A percentile compares a stretch with the other conserved stretches of the same genome.
Evolutionary conservation across 2,888 invertebrate genomes (phyloP).

Genomic region (Theretra japonica): DNA sequence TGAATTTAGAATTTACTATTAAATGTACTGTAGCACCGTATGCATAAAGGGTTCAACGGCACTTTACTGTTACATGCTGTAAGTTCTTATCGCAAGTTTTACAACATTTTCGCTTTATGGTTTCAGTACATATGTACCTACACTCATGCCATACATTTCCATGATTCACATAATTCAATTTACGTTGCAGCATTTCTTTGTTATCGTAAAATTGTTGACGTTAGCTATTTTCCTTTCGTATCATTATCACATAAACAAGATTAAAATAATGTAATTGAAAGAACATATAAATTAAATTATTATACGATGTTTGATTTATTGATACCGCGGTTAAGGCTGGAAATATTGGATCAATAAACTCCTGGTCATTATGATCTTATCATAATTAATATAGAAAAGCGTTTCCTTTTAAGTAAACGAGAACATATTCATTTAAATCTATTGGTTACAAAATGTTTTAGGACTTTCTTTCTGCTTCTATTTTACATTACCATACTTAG

Average conservation of each 20-base stretch:
- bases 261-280: too few relatives aligned
- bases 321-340: too few relatives aligned
- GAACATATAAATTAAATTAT: too few relatives aligned
- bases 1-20: too few relatives aligned
- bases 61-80: background rate
- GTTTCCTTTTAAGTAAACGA: background rate
- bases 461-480: background rate
- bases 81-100: background rate
- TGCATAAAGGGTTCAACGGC: too few relatives aligned
- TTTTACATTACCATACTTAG: background rate
- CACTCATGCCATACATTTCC: background rate
- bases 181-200: background rate
- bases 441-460: background rate
- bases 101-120: background rate
- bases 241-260: too few relatives aligned
- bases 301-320: too few relatives aligned
- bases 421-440: background rate
- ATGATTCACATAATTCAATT: background rate
- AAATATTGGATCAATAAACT: too few relatives aligned
- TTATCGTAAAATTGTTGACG: too few relatives aligned
- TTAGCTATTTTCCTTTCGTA: too few relatives aligned
- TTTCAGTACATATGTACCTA: background rate
- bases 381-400: background rate
- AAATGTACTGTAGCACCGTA: too few relatives aligned
- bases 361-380: too few relatives aligned